Evolutionary conservation across 2,888 invertebrate genomes (phyloP).

Genomic region (Ichneumoninae sp.): DNA sequence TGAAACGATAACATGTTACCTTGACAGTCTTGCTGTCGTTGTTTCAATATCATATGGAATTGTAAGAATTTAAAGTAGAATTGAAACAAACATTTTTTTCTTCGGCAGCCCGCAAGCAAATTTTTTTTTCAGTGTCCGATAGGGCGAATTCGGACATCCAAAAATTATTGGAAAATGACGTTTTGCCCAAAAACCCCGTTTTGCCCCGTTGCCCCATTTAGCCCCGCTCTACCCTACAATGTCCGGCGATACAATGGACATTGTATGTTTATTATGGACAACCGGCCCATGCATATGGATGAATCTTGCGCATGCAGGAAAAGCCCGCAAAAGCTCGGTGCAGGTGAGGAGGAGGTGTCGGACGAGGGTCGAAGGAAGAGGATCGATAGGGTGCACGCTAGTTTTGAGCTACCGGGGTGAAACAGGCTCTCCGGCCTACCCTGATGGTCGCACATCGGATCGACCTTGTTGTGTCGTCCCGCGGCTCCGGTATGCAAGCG

Average conservation of each 20-base stretch:
- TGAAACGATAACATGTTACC: no score
- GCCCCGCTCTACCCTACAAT: no score
- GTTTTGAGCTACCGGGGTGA: constrained; percentile 34
- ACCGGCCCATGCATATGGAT: constrained; percentile 1
- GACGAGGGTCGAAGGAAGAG: constrained; percentile 17
- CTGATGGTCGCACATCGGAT: constrained; percentile 51
- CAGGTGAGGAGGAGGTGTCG: not conserved
- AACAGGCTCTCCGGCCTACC: constrained; percentile 34
- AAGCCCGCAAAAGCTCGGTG: not conserved
- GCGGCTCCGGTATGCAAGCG: constrained; percentile 29
- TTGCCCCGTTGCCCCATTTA: no score
- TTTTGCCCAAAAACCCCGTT: no score
- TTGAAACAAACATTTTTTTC: no score
- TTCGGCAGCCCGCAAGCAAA: no score
- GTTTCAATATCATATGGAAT: no score
- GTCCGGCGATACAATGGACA: not conserved
- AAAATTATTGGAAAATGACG: no score
- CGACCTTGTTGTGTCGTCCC: constrained; percentile 52
- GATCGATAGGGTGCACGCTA: constrained; percentile 51
- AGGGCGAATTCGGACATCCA: no score
- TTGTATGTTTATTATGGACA: not conserved
- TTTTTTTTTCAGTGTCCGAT: no score
- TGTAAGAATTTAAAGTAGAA: no score
- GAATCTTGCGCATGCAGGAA: not conserved
- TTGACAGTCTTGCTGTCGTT: no score